A percentile compares a stretch with the other conserved stretches of the same genome.
Evolutionary conservation across 1,140 invertebrate genomes (phyloP).

Genomic region (Galleria mellonella): DNA sequence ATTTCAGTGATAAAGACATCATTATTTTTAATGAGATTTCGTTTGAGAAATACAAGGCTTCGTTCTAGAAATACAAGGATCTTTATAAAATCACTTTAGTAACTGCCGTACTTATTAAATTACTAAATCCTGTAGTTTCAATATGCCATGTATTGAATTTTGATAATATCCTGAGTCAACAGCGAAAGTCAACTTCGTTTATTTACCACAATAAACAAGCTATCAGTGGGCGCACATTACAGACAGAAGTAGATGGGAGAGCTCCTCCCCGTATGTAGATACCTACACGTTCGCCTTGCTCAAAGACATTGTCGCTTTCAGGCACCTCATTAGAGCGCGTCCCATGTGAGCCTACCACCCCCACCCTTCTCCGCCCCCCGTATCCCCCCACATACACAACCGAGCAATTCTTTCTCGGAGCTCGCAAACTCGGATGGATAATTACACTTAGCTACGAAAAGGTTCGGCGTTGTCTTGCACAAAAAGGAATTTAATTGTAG

Average conservation of each 20-base stretch:
- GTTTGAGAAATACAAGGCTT: too few relatives aligned
- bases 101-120: too few relatives aligned
- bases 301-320: constrained; percentile 73
- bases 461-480: constrained; percentile 9
- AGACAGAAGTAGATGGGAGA: constrained; percentile 30
- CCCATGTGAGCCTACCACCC: constrained; percentile 64
- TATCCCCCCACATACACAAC: constrained; percentile 36
- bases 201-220: constrained; percentile 11
- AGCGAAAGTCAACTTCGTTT: not conserved
- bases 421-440: constrained; percentile 68
- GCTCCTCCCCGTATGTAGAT: constrained; percentile 63
- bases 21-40: too few relatives aligned
- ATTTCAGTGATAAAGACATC: too few relatives aligned
- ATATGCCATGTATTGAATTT: too few relatives aligned
- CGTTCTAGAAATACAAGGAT: too few relatives aligned
- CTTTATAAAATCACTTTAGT: too few relatives aligned
- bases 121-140: too few relatives aligned
- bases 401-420: constrained; percentile 64
- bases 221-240: constrained; percentile 20
- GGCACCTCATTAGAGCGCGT: constrained; percentile 72
- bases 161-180: too few relatives aligned
- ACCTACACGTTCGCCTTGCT: constrained; percentile 69
- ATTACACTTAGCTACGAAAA: constrained; percentile 54
- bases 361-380: constrained; percentile 11
- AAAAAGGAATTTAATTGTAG: constrained; percentile 4